A percentile compares a stretch with the other conserved stretches of the same genome.
phyloP scores from a whole-genome alignment of 92 coral and sea anemone species.

The Umimayanthus kanabou region DNA sequence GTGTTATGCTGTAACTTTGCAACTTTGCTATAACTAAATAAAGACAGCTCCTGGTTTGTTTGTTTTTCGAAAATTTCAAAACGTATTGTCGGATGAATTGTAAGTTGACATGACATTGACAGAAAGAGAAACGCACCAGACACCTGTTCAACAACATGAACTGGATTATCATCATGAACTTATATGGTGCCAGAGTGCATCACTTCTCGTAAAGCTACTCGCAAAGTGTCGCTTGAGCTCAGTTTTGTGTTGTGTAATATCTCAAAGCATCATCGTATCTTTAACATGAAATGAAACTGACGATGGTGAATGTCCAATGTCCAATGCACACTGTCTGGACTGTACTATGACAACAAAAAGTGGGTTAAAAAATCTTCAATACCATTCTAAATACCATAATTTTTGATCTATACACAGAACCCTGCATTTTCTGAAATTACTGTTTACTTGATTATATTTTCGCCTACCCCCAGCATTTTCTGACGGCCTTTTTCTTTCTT shows the following conservation, averaged over 20 bases:
- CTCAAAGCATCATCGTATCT: too few relatives aligned
- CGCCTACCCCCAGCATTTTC: conserved; percentile 9
- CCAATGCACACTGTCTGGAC: background rate
- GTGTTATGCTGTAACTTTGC: background rate
- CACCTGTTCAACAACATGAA: background rate
- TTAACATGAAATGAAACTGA: background rate
- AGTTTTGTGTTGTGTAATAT: background rate
- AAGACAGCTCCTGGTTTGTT: background rate
- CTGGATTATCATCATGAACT: background rate
- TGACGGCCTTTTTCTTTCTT: background rate
- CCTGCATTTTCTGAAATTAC: background rate
- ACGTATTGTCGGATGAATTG: background rate
- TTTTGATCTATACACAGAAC: background rate
- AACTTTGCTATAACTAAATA: too few relatives aligned
- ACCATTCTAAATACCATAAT: background rate
- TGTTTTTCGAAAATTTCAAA: too few relatives aligned
- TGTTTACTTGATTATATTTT: background rate
- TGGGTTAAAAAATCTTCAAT: background rate
- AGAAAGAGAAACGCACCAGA: background rate
- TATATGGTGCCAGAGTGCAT: background rate
- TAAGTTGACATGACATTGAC: background rate
- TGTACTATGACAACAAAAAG: background rate
- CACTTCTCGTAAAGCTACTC: background rate
- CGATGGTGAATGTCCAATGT: background rate
- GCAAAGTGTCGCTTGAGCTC: background rate